Evolutionary conservation across 2,797 vertebrate genomes (phyloP), one percentile per base, ranked within the genome.

Genomic region (Diplodus sargus): DNA sequence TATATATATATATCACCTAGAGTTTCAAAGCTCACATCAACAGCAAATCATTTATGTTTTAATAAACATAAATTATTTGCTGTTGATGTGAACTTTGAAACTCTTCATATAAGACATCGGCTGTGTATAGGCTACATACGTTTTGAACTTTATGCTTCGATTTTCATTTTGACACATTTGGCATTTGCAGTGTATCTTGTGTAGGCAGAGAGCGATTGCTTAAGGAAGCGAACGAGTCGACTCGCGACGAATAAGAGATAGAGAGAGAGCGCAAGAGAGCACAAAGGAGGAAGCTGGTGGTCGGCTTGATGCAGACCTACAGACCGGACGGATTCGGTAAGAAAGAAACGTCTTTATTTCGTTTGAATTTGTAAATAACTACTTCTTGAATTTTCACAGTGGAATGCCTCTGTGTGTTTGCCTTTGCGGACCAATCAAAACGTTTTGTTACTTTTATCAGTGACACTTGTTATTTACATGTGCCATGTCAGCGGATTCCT

Each of bases 301-400:
- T 34, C 43, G 80, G 59, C 76, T 5, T 51, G 64, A 15, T 49
- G 51, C 81, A 58, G 79, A 71, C 2, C 68, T 57, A 39, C 76
- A 49, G 15, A 59, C 2, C 51, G 58, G 66, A 77, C 6, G 66
- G 20, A 63, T 2, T 1, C 17, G 87, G 87, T 89, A 82, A 89
- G 87, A 71, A 30, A 30, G 1, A 2, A 6, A 5, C 34, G 0
- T 62, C 13, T 57, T 45, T n/a, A 3, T 69, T 70, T 49, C 9
- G 8, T 34, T 49, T 30, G 4, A 7, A 13, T 3, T 13, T 8
- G 7, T 47, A 0, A 30, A 43, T 23, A 4, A 4, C 17, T 30
- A 8, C 7, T 30, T 11, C 1, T 18, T 47, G 15, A 54, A 70
- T 34, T 16, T 1, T 8, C 42, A 16, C 53, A 14, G 60, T 3